Evolutionary conservation across 2,888 invertebrate species (phyloP), one percentile per base, ranked within the genome.

Genomic region (Gandaritis pyraliata): DNA sequence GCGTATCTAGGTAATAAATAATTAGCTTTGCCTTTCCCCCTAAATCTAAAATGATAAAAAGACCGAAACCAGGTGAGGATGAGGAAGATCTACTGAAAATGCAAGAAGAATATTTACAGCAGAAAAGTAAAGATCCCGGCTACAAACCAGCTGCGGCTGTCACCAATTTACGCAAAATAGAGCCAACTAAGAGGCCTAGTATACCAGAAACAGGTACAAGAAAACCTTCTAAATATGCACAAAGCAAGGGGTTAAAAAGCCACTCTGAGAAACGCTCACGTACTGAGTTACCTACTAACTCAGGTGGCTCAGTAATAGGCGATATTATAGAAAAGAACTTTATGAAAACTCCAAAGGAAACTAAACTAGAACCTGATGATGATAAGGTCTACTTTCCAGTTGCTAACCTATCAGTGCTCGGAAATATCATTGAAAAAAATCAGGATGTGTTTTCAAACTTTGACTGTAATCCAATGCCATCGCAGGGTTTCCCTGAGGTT

Each of bases 71-170:
- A 1, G 93, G 93, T 5, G 96, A 96, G 79, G 93, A 92, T 45
- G 96, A 97, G 72, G 95, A 95, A 13, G 96, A 96, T 76, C 92
- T 97, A 39, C 86, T 96, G 16, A 93, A 93, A 60, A 94, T 96
- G 93, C 96, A 97, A 79, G 94, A 95, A 72, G 95, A 95, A 68
- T 97, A 95, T 78, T 80, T 95, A 16, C 88, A 81, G 43, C 91
- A 94, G 68, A 93, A 93, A 64, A 77, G 81, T 10, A 92, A 93
- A 63, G 93, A 94, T 70, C 90, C 92, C 29, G 86, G 87, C 50
- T 82, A 94, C 55, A 88, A 93, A 62, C 94, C 95, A 2, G 93
- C 96, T 0, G 96, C 95, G 0, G 94, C 94, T 75, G 91, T 95
- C 12, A 85, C 93, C 63, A 88, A 93, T 83, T 69, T 91, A 68